Evolutionary conservation across 2,797 vertebrate species (phyloP).

Genomic region (Poecilia velifera): DNA sequence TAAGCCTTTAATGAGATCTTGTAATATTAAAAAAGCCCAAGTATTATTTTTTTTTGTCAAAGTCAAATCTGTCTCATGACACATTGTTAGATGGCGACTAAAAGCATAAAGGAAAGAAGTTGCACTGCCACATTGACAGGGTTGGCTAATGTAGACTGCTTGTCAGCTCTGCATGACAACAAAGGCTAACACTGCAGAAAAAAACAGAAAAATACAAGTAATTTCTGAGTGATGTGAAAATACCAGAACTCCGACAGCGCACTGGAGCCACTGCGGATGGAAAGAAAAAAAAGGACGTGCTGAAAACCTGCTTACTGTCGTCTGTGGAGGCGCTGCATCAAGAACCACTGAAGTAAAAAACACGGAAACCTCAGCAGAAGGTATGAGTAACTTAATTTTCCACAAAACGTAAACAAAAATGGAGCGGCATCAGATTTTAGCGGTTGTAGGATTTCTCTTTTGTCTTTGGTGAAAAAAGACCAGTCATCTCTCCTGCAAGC

Average conservation of each 20-base stretch:
- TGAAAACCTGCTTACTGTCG: too few relatives aligned
- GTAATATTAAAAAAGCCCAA: not conserved
- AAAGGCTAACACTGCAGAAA: not conserved
- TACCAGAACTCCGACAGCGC: not conserved
- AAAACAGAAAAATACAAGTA: not conserved
- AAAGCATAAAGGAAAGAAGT: not conserved
- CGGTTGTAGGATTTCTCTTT: too few relatives aligned
- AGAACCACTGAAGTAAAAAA: too few relatives aligned
- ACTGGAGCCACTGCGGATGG: too few relatives aligned
- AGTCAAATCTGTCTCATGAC: not conserved
- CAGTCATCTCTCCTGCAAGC: too few relatives aligned
- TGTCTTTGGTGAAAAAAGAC: too few relatives aligned
- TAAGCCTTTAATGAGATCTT: not conserved
- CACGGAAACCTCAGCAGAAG: too few relatives aligned
- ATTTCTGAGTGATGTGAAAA: not conserved
- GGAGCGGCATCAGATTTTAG: too few relatives aligned
- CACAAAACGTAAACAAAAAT: too few relatives aligned
- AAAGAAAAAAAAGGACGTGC: too few relatives aligned
- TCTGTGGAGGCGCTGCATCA: too few relatives aligned
- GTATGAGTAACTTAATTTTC: too few relatives aligned
- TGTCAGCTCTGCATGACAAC: not conserved
- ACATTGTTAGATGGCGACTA: not conserved
- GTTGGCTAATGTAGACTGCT: not conserved
- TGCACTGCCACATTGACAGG: not conserved
- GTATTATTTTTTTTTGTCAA: not conserved